These are phyloP conservation scores for Olivierus martensii DNA, from an alignment of 1,140 invertebrate genomes.

Conservation along the genomic window DNA sequence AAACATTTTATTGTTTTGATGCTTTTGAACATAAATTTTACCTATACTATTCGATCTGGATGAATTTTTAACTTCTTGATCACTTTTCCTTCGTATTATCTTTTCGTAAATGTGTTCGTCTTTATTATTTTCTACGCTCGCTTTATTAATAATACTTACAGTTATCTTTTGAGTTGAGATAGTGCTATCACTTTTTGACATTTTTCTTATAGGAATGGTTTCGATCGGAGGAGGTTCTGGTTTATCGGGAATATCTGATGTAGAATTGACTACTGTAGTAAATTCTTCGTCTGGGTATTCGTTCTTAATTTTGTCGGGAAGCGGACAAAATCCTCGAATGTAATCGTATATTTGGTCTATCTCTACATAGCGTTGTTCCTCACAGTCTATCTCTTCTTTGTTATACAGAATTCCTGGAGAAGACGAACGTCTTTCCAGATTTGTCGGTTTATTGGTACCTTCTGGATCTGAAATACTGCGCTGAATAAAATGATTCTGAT, in stretches of 20 bases:
- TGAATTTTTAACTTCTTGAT: background rate
- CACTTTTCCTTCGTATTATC: background rate
- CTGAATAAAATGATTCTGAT: background rate
- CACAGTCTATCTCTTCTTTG: constrained; percentile 23
- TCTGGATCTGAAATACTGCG: constrained; percentile 16
- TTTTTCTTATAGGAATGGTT: constrained; percentile 48
- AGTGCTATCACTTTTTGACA: background rate
- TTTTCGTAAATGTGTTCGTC: constrained; percentile 18
- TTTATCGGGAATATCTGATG: constrained; percentile 30
- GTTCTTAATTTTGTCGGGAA: constrained; percentile 37
- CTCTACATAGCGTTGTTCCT: constrained; percentile 68
- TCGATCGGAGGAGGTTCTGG: constrained; percentile 79
- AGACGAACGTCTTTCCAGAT: constrained; percentile 4
- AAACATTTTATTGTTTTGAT: background rate
- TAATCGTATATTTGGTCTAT: constrained; percentile 95
- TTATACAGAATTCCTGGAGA: constrained; percentile 1
- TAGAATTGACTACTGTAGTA: background rate
- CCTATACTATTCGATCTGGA: background rate
- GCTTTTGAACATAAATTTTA: background rate
- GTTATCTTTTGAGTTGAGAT: constrained; percentile 10
- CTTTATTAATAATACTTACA: constrained; percentile 10
- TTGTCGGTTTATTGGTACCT: background rate
- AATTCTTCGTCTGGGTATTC: constrained; percentile 12
- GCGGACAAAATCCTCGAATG: constrained; percentile 73
- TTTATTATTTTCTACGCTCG: background rate